Percentiles rank a stretch among this genome's conserved stretches.
phyloP scores from a whole-genome alignment of 2,797 vertebrate species.

The Lepus oiostolus region DNA sequence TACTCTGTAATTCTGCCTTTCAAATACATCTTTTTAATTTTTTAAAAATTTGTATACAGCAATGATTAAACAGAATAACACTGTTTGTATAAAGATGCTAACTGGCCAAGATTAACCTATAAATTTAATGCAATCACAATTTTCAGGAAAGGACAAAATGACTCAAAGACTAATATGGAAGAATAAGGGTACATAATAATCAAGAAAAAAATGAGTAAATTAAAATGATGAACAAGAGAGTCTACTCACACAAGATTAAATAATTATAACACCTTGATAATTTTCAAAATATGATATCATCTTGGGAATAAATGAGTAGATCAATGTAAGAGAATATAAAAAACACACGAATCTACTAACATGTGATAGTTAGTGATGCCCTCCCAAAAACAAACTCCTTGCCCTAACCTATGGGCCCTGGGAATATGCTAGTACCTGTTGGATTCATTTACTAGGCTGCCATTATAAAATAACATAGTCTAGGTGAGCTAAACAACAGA shows the following conservation, averaged over 20 bases:
- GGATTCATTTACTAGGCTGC: neutral
- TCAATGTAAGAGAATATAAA: neutral
- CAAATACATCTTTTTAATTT: too few relatives aligned
- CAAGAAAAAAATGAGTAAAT: neutral
- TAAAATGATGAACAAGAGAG: constrained; percentile 28
- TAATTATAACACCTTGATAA: neutral
- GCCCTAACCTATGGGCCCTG: neutral
- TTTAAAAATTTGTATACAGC: too few relatives aligned
- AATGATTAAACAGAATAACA: neutral
- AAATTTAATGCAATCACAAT: constrained; percentile 13
- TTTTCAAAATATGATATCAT: neutral
- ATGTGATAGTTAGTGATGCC: neutral
- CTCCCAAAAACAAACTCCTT: neutral
- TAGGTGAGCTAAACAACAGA: neutral
- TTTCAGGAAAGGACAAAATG: constrained; percentile 46
- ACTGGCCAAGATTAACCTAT: neutral
- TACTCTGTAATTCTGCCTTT: too few relatives aligned
- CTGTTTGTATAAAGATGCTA: neutral
- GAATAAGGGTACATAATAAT: neutral
- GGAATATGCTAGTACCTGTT: neutral
- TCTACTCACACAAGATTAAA: neutral
- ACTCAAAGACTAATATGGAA: constrained; percentile 44
- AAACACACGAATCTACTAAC: neutral
- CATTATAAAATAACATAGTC: neutral
- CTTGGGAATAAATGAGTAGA: constrained; percentile 39